Evolutionary conservation across 2,797 vertebrate species (phyloP), one percentile per base, ranked within the genome.

Genomic region (Xenentodon cancila): DNA sequence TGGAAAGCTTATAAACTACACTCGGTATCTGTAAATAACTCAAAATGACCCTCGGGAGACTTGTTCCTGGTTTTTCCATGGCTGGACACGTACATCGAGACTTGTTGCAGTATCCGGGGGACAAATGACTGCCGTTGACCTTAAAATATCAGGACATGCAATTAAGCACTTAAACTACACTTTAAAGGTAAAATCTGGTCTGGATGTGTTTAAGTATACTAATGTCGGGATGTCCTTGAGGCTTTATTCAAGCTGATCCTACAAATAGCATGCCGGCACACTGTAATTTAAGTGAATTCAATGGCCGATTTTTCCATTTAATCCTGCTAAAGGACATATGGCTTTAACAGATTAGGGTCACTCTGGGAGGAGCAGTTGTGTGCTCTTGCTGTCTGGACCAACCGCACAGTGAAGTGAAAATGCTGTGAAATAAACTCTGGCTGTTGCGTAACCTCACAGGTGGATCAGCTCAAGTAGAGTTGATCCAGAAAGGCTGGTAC

Each of bases 301-400:
- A 53, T 48, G 49, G 67, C 32, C 45, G 64, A 64, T 37, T 71
- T n/a, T 65, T 47, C n/a, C 62, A 17, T 70, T 53, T 85, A 80
- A 82, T 88, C 77, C 80, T 18, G 59, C 77, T 74, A 30, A 59
- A 75, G 80, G 79, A 64, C 84, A 86, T 76, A 69, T 71, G 81
- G 79, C 64, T 75, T 45, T 43, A 68, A 48, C 79, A 78, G 81
- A 87, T 79, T 78, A 73, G 60, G 86, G 77, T 85, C 79, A 60
- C 49, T 5, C 45, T 42, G 34, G 3, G 79, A 73, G 67, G 18
- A 32, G 21, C 57, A 6, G 58, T 44, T 50, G 37, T 16, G n/a
- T 34, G 42, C 30, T 45, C 16, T 44, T 53, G 53, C 44, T 16
- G 1, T 58, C 60, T 25, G 21, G 60, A 44, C 42, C 22, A 63